Base-by-base conservation (phyloP, 2,113 vertebrate genomes). In the Microtus pennsylvanicus region DNA sequence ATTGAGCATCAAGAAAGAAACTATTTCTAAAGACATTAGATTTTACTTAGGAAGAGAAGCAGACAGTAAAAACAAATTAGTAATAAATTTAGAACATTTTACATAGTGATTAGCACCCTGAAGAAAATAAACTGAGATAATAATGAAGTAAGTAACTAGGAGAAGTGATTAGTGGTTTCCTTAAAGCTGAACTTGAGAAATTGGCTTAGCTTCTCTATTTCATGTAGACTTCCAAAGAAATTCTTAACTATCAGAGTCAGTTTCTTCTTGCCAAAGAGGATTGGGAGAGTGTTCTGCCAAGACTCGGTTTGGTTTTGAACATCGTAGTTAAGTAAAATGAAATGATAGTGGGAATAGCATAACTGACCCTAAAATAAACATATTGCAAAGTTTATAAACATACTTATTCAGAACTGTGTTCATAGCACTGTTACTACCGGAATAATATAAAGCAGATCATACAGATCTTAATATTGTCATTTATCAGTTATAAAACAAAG, bases 81-180 rank as follows among this genome's bases (percentile, higher is more conserved):
- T 52, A 88, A 91, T 80, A 80, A 38, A 58, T 33, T 24, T 55
- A 75, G 38, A 82, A 67, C 70, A 35, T 77, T 87, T 93, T 95
- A 80, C 72, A 69, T 42, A 55, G 74, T 26, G 22, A 90, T 52
- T 55, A 76, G 12, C 78, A 2, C 61, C 86, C 35, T 77, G 69
- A 91, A 83, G 75, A 63, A 89, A 94, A 35, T 17, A 87, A 89
- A 87, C 76, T n/a, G 74, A 16, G 11, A 30, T 52, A 82, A 93
- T 75, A 52, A 65, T 38, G 11, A 72, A 77, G 35, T 72, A 11
- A 77, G 38, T 72, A 11, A 93, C 69, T 45, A 1, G 1, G 24
- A 63, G 50, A 77, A 24, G 17, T 77, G 24, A 42, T 94, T 65
- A 91, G 10, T 72, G 61, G 17, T 63, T 7, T 21, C 65, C 82